Base-by-base conservation (phyloP, 2,888 invertebrate species). In the Hypomecis punctinalis region DNA sequence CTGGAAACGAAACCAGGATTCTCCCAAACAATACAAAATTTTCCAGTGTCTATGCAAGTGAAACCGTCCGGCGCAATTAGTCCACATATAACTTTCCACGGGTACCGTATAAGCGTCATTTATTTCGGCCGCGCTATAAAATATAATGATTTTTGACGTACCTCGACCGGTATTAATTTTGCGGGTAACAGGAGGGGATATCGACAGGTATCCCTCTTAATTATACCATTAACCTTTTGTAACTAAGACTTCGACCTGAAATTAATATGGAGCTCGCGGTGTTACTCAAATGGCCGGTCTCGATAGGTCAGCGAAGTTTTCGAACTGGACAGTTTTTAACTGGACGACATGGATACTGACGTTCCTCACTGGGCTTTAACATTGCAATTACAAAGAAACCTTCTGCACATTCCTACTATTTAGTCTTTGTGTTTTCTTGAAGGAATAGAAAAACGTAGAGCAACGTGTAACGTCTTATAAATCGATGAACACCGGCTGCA, bases 71-170 rank as follows among this genome's bases (percentile, higher is more conserved):
- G n/a, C 52, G 5, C 40, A n/a, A 23, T n/a, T 6, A 46, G 52
- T 23, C 11, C 10, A 40, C 33, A 40, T 42, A 52, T 52, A 92
- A 92, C 90, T 91, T 91, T 59, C 58, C 83, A 78, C 81, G 80
- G 80, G 81, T 74, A 81, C 83, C 86, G 85, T 90, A 88, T 89
- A 91, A 88, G 91, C 89, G 88, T 83, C 92, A 92, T 91, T 92
- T 91, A 91, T 90, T 93, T 88, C 81, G 85, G 83, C 86, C 90
- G 85, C 81, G 72, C 77, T 88, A 89, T 92, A 92, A 92, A 93
- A 91, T 92, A 90, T 92, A 91, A 92, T 91, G 91, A 90, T 92
- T 93, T 93, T 90, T 91, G 91, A 90, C 90, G 87, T 82, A 84
- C 86, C 87, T 83, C 82, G 80, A 82, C 86, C 85, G 81, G 84